Evolutionary conservation across 2,888 invertebrate species (phyloP), one percentile per base, ranked within the genome.

Genomic region (Athalia cordata): DNA sequence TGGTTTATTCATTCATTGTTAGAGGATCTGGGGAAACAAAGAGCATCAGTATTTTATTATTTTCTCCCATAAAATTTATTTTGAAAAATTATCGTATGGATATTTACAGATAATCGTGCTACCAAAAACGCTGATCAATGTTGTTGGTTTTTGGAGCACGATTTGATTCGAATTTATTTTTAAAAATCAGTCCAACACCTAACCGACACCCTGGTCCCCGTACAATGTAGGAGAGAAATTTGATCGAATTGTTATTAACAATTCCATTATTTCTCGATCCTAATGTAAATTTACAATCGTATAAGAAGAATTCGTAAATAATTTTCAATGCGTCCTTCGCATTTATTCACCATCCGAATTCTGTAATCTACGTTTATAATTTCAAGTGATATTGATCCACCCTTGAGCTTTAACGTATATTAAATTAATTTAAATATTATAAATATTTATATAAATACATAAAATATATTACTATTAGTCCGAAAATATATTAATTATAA

Each of bases 171-270:
- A 75, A 75, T 61, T 62, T 52, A 52, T n/a, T 29, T 29, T 29
- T 64, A 59, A 50, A 59, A 61, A 62, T 62, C 49, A 75, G 75
- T 64, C 64, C 67, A 55, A 77, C 66, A 79, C 79, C 79, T 49
- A 29, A 79, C 79, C 79, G 50, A 67, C 79, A 79, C 79, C 79
- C 52, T 67, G 29, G 68, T 68, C 52, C 76, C 79, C 79, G 45
- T 57, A 59, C 29, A 67, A 50, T 43, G 15, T 57, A 74, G 79
- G 79, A 79, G 79, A 79, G 79, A 79, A 79, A 68, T 77, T 29
- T 52, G 9, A 66, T 67, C 15, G 59, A 77, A 59, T 62, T 47
- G 8, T 50, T 3, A 29, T 52, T 29, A 29, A 2, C 5, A 64
- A 75, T 75, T 29, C 75, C 7, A 62, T 61, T 43, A 52, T 62